These are phyloP conservation scores for Heliothis subflexa DNA, from an alignment of 1,140 invertebrate genomes.

Conservation along the genomic window DNA sequence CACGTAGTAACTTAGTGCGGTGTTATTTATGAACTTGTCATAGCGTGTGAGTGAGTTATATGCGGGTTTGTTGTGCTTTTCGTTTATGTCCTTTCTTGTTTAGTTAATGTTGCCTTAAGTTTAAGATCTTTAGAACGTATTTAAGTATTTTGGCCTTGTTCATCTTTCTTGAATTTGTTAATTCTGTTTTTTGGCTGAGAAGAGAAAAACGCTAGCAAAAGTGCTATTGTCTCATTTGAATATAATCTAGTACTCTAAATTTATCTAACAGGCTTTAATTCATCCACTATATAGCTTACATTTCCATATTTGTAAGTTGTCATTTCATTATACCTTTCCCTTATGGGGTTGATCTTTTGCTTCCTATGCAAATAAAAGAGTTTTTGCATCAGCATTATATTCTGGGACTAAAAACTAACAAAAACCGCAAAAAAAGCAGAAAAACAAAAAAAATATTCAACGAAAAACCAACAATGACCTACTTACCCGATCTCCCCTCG, in stretches of 20 bases:
- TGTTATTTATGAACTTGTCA: slow-evolving; percentile 47
- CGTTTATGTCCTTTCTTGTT: slow-evolving; percentile 24
- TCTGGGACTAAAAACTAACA: not conserved
- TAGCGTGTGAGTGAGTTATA: slow-evolving; percentile 38
- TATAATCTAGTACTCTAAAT: no score
- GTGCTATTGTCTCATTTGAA: no score
- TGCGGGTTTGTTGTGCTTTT: slow-evolving; percentile 4
- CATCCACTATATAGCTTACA: no score
- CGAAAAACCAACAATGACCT: slow-evolving; percentile 10
- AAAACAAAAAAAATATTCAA: not conserved
- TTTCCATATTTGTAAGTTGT: no score
- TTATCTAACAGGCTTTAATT: no score
- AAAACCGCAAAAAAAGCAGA: not conserved
- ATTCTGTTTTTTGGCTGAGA: not conserved
- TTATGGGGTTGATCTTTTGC: no score
- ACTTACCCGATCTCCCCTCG: not conserved
- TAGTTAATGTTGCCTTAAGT: not conserved
- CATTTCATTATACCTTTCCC: no score
- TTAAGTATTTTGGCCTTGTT: not conserved
- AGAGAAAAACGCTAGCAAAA: no score
- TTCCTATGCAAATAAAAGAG: no score
- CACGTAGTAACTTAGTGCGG: slow-evolving; percentile 32
- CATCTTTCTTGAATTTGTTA: not conserved
- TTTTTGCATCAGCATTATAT: no score
- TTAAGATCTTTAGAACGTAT: not conserved